Percentiles rank a stretch among this genome's conserved stretches.
phyloP scores from a whole-genome alignment of 1,140 invertebrate species.

The Cherax quadricarinatus region DNA sequence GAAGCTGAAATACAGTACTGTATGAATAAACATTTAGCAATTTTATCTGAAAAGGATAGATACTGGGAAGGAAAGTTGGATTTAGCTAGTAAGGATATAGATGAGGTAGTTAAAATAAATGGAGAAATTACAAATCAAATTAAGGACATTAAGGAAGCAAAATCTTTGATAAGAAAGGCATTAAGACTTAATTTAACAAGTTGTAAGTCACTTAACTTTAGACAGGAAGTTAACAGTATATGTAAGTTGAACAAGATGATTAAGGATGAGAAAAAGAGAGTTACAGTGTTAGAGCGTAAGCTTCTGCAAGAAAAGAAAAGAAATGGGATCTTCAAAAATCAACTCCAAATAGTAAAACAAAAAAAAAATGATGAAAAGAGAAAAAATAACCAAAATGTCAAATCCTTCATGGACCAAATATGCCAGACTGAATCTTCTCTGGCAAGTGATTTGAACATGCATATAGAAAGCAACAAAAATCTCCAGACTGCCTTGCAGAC shows the following conservation, averaged over 20 bases:
- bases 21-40: neutral
- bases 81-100: neutral
- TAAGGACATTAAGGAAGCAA: neutral
- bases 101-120: neutral
- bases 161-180: neutral
- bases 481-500: neutral
- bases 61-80: neutral
- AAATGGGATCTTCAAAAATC: neutral
- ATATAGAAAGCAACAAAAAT: neutral
- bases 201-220: neutral
- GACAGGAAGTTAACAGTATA: neutral
- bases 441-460: neutral
- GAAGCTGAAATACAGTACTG: neutral
- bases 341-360: neutral
- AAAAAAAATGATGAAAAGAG: neutral
- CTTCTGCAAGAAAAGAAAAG: neutral
- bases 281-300: neutral
- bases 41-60: neutral
- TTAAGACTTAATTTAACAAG: neutral
- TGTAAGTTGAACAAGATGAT: neutral
- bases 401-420: neutral
- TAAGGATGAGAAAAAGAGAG: slow-evolving; percentile 12
- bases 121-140: neutral
- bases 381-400: neutral
- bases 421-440: neutral